Base-by-base conservation (phyloP, 2,797 vertebrate species). In the Distichodus sexfasciatus region DNA sequence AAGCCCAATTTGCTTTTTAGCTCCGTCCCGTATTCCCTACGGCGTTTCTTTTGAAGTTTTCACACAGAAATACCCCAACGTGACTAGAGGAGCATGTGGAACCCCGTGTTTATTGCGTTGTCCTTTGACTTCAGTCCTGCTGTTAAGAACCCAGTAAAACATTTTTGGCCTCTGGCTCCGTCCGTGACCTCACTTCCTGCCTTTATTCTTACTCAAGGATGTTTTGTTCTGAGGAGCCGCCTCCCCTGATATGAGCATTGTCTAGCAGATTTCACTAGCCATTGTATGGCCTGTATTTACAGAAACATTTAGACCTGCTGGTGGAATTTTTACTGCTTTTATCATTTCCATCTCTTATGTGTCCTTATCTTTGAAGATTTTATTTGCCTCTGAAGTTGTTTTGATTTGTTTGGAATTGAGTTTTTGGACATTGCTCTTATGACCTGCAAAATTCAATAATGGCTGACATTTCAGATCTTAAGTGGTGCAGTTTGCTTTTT, bases 141-240 rank as follows among this genome's bases (percentile, higher is more conserved):
- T 66, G 69, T 51, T 66, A 59, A n/a, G 64, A 67, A 74, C 69
- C 59, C 69, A 55, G 36, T 19, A 10, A 61, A 63, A 70, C 68
- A 67, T 68, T 75, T 55, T 29, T 79, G 38, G n/a, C n/a, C 50
- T 69, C 58, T 66, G 69, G 41, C 76, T 72, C 48, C 36, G 9
- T 38, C 1, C 23, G 17, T 74, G 70, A 76, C 58, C 65, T 72
- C 63, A 63, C 71, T 73, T 83, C 79, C 81, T 61, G 41, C 66
- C 66, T 58, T 79, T 75, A 75, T 79, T 76, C 54, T n/a, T 43
- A 53, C 29, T 5, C 6, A 28, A 69, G 74, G 60, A 76, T 75
- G 74, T 79, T 77, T 79, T 59, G 24, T 50, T 51, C 60, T n/a
- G 11, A 28, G 2, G 46, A 68, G 47, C 66, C 59, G 55, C 41